Percentiles rank a stretch among this genome's conserved stretches.
Evolutionary conservation across 2,888 invertebrate species (phyloP).

Genomic region (Capitulum mitella): DNA sequence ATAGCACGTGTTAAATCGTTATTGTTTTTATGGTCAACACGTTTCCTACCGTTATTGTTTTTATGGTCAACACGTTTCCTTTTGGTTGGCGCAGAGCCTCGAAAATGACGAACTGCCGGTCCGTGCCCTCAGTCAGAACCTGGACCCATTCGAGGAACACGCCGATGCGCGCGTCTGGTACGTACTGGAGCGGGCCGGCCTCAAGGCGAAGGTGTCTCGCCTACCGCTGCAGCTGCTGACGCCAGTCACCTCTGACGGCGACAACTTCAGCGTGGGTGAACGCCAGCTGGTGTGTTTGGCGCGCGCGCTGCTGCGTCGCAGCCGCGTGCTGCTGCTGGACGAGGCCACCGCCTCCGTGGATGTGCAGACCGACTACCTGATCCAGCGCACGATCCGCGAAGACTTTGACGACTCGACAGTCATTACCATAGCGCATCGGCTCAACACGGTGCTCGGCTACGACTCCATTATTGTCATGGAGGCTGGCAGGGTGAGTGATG

Average conservation of each 20-base stretch:
- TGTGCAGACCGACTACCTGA: conserved; percentile 49
- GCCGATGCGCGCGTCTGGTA: conserved; percentile 46
- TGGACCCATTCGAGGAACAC: conserved; percentile 45
- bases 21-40: no score
- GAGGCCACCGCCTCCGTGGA: conserved; percentile 53
- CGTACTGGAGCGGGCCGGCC: conserved; percentile 47
- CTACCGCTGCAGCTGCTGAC: conserved; percentile 30
- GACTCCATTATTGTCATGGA: conserved; percentile 47
- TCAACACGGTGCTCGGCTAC: conserved; percentile 86
- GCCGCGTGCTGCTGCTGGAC: conserved; percentile 47
- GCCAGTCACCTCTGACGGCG: conserved; percentile 34
- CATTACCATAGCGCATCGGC: conserved; percentile 83
- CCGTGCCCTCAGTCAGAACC: conserved; percentile 44
- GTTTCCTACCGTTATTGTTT: no score
- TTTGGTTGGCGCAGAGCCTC: no score
- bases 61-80: no score
- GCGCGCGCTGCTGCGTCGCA: conserved; percentile 39
- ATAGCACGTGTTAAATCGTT: no score
- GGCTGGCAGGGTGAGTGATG: conserved; percentile 45
- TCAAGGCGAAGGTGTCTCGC: conserved; percentile 41
- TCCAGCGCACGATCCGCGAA: conserved; percentile 68
- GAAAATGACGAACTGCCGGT: no score
- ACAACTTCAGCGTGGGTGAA: conserved; percentile 38
- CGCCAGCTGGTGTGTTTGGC: conserved; percentile 40
- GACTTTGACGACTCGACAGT: conserved; percentile 82